Conservation (phyloP, 2,113 vertebrate species). For the Rhabdomys dilectus region DNA sequence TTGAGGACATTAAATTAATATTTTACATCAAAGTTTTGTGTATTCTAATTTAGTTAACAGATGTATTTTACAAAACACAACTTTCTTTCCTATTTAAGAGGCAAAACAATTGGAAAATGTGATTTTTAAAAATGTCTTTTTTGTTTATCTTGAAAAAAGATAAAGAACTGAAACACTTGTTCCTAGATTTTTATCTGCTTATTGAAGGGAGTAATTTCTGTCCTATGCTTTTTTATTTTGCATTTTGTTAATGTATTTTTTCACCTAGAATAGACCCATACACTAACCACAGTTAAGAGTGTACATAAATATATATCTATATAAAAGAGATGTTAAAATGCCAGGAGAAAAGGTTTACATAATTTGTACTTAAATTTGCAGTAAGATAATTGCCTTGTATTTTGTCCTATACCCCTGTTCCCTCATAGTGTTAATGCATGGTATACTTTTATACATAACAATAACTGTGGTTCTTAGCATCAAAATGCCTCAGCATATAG, state of each 20-base stretch:
- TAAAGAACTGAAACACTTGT: not conserved
- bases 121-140: not conserved
- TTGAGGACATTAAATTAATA: not conserved
- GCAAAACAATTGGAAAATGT: not conserved
- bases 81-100: not conserved
- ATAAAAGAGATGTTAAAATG: not conserved
- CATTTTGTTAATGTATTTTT: not conserved
- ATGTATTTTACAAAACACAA: not conserved
- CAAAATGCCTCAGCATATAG: not conserved
- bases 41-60: not conserved
- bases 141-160: not conserved
- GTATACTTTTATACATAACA: not conserved
- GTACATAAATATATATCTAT: not conserved
- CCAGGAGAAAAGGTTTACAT: not conserved
- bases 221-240: not conserved
- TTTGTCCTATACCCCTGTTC: not conserved
- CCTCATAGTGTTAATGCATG: not conserved
- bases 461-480: not conserved
- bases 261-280: not conserved
- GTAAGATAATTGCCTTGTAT: not conserved
- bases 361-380: not conserved
- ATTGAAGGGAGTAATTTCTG: not conserved
- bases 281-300: not conserved
- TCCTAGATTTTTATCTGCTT: not conserved
- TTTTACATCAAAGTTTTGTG: not conserved